These are phyloP conservation scores for Taurulus bubalis DNA, from an alignment of 2,113 vertebrate species.

Conservation along the genomic window DNA sequence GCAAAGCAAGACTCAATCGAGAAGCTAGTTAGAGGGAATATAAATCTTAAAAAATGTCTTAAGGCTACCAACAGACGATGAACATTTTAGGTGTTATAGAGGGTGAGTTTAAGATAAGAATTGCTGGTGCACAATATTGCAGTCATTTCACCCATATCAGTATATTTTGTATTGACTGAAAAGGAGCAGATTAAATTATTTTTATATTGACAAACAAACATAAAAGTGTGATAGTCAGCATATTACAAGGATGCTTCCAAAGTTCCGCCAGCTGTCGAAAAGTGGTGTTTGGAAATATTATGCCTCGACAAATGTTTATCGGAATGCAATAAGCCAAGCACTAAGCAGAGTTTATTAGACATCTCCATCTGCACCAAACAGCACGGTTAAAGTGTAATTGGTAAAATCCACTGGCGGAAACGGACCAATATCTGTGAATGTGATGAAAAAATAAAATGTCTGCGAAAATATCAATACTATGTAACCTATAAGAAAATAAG, in stretches of 20 bases:
- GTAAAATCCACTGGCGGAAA: background rate
- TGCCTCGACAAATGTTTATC: background rate
- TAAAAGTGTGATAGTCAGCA: background rate
- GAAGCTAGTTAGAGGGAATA: constrained; percentile 1
- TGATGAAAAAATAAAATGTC: background rate
- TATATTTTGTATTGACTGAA: background rate
- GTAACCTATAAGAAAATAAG: background rate
- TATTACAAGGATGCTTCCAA: background rate
- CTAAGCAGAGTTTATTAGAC: background rate
- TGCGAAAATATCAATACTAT: constrained; percentile 12
- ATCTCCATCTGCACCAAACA: background rate
- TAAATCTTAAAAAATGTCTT: background rate
- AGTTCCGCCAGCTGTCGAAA: background rate
- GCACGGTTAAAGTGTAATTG: background rate
- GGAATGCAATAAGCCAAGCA: background rate
- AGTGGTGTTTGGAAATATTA: background rate
- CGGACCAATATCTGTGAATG: background rate
- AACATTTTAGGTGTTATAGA: background rate
- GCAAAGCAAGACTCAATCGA: constrained; percentile 20
- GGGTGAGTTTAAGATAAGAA: background rate
- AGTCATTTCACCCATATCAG: background rate
- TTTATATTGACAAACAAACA: constrained; percentile 4
- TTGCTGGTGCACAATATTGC: background rate
- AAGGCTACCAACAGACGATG: background rate
- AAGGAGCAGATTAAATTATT: background rate